Conservation (phyloP, 2,888 invertebrate species). For the Heterodera filipjevi region DNA sequence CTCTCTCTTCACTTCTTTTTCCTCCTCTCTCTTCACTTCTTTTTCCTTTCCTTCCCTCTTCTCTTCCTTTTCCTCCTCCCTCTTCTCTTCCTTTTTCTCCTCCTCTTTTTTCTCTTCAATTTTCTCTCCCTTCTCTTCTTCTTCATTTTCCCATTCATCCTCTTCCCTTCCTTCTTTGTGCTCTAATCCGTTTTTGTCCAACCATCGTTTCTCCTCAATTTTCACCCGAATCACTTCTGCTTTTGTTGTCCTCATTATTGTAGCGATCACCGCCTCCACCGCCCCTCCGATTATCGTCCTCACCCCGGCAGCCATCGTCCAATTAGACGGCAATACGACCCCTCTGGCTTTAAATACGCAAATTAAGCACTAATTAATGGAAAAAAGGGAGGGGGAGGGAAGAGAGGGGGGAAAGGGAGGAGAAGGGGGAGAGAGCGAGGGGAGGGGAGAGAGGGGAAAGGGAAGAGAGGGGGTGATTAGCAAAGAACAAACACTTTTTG, state of each 20-base stretch:
- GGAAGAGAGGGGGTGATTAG: too few species aligned
- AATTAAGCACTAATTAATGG: background rate
- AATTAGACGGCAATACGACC: background rate
- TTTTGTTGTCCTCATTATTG: conserved; percentile 2
- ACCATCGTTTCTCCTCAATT: background rate
- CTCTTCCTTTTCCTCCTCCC: background rate
- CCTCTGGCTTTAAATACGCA: background rate
- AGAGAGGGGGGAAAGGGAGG: too few species aligned
- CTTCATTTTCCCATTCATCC: background rate
- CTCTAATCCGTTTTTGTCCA: background rate
- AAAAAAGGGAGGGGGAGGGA: too few species aligned
- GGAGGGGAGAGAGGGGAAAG: too few species aligned
- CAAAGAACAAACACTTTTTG: too few species aligned
- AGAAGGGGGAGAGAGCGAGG: too few species aligned
- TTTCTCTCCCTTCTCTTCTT: background rate
- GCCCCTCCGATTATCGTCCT: conserved; percentile 6
- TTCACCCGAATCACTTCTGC: background rate
- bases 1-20: background rate
- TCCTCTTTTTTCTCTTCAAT: background rate
- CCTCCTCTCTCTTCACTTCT: background rate
- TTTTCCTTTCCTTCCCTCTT: background rate
- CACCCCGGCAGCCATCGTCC: background rate
- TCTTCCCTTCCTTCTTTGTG: background rate
- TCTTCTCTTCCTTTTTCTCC: background rate
- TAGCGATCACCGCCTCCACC: conserved; percentile 4